Evolutionary conservation across 2,113 vertebrate genomes (phyloP).

Genomic region (Hiodon alosoides): DNA sequence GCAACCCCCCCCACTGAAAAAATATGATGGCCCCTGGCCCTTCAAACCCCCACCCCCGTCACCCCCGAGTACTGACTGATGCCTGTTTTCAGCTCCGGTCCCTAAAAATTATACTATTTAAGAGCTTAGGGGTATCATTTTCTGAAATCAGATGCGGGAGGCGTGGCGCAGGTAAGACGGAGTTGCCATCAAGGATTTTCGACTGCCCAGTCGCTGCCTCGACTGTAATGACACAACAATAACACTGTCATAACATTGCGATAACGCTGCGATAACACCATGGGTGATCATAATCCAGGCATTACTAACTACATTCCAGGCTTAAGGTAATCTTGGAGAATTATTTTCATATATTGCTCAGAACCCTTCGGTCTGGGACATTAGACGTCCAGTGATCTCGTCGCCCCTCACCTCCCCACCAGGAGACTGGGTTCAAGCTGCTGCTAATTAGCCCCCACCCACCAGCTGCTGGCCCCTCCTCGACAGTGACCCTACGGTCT

Average conservation of each 20-base stretch:
- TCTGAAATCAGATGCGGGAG: conserved; percentile 23
- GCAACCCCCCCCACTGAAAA: conserved; percentile 55
- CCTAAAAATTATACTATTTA: conserved; percentile 65
- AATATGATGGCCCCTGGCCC: conserved; percentile 57
- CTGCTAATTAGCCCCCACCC: no score
- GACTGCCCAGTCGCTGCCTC: conserved; percentile 37
- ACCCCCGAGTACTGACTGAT: conserved; percentile 51
- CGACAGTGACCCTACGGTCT: no score
- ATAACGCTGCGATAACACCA: conserved; percentile 30
- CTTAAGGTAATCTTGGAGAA: conserved; percentile 7
- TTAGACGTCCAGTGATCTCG: conserved; percentile 33
- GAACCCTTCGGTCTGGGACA: conserved; percentile 15
- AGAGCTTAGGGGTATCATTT: conserved; percentile 62
- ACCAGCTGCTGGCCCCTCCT: no score
- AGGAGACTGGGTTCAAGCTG: no score
- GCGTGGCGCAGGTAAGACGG: conserved; percentile 47
- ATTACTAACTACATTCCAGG: not conserved
- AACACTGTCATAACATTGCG: conserved; percentile 8
- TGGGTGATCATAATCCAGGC: not conserved
- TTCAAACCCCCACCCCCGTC: conserved; percentile 45
- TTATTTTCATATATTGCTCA: not conserved
- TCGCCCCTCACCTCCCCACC: not conserved
- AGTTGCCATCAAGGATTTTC: conserved; percentile 41
- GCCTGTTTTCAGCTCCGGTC: conserved; percentile 48
- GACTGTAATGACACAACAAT: not conserved